Conservation (phyloP, 2,888 invertebrate genomes). For the Peribatodes rhomboidaria region DNA sequence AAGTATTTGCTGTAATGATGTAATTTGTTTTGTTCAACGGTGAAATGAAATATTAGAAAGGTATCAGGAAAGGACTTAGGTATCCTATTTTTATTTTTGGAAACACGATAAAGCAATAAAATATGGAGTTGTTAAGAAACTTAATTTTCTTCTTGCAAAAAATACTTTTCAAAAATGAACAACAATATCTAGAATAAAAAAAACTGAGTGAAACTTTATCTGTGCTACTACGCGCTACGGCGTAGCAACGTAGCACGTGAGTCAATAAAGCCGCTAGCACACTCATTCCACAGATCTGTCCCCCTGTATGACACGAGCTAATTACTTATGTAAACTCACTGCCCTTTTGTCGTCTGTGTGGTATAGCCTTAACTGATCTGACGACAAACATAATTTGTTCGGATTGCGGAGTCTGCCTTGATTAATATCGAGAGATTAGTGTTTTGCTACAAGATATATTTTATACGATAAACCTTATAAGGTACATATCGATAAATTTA, state of each 20-base stretch:
- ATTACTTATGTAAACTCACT: constrained; percentile 83
- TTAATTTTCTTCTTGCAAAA: no score
- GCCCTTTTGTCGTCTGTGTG: constrained; percentile 67
- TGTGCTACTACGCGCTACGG: constrained; percentile 54
- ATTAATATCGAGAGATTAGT: constrained; percentile 40
- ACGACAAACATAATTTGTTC: constrained; percentile 61
- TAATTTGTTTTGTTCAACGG: constrained; percentile 26
- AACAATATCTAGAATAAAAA: background rate
- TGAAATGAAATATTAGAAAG: background rate
- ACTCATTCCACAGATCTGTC: constrained; percentile 56
- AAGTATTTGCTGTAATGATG: constrained; percentile 40
- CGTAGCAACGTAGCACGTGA: constrained; percentile 78
- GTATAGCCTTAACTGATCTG: constrained; percentile 63
- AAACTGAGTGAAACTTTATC: background rate
- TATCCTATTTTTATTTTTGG: background rate
- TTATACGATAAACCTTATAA: no score
- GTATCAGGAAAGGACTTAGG: background rate
- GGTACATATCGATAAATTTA: no score
- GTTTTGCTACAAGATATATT: constrained; percentile 24
- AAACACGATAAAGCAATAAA: no score
- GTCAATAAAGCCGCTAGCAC: constrained; percentile 70
- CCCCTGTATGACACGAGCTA: constrained; percentile 68
- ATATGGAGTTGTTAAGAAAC: no score
- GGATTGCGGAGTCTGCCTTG: constrained; percentile 47
- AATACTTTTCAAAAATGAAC: background rate